Percentiles rank a stretch among this genome's conserved stretches.
Conservation (phyloP, 2,888 invertebrate genomes). For the Parnassius orleans region DNA sequence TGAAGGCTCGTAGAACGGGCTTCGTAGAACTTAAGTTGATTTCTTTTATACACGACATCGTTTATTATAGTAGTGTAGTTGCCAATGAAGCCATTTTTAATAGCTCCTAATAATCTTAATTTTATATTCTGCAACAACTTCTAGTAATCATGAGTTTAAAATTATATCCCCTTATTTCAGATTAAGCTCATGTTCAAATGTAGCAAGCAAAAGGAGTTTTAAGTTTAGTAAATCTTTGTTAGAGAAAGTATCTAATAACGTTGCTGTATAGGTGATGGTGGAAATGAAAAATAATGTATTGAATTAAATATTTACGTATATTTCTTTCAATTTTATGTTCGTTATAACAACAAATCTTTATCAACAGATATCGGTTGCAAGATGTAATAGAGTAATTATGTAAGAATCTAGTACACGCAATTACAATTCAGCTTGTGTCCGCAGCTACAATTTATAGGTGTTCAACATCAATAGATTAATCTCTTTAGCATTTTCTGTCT, state of each 20-base stretch:
- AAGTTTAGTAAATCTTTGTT: too few relatives aligned
- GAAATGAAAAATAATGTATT: constrained; percentile 48
- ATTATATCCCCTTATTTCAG: too few relatives aligned
- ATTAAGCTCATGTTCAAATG: too few relatives aligned
- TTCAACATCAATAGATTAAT: constrained; percentile 34
- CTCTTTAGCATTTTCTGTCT: constrained; percentile 47
- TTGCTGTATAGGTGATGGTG: constrained; percentile 1
- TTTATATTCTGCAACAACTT: too few relatives aligned
- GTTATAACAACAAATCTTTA: constrained; percentile 68
- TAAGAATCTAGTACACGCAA: constrained; percentile 47
- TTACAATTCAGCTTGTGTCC: constrained; percentile 30
- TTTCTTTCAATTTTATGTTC: constrained; percentile 69
- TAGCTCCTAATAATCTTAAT: too few relatives aligned
- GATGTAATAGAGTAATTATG: constrained; percentile 53
- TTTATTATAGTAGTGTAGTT: too few relatives aligned
- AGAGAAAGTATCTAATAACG: too few relatives aligned
- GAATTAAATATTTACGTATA: constrained; percentile 81
- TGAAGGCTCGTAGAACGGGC: too few relatives aligned
- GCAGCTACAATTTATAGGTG: constrained; percentile 42
- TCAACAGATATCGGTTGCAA: constrained; percentile 63
- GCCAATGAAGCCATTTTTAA: too few relatives aligned
- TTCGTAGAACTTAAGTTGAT: background rate
- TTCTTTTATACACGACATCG: constrained; percentile 1
- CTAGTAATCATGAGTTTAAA: too few relatives aligned
- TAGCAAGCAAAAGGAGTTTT: too few relatives aligned